Conservation (phyloP, 2,113 vertebrate genomes). For the Geococcyx californianus region DNA sequence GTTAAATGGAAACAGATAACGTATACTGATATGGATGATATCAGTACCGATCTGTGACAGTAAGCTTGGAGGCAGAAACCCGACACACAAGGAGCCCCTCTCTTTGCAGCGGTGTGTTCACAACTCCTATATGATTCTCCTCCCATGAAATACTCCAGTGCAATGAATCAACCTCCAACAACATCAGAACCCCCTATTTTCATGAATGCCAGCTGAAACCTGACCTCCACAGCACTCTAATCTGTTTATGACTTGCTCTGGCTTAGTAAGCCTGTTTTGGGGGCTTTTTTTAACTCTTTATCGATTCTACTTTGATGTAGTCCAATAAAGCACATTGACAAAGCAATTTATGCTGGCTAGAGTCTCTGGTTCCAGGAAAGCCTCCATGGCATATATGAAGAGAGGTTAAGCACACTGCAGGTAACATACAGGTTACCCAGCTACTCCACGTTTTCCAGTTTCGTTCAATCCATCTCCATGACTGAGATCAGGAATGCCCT, state of each 20-base stretch:
- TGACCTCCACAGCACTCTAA: neutral
- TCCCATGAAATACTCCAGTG: neutral
- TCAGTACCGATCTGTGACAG: neutral
- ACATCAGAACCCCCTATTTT: neutral
- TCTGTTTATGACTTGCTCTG: neutral
- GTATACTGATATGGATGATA: neutral
- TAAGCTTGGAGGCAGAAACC: neutral
- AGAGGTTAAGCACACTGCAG: neutral
- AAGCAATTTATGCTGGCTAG: neutral
- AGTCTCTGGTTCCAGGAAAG: conserved; percentile 8
- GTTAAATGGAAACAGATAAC: conserved; percentile 16
- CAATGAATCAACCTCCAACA: neutral
- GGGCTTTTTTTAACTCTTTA: neutral
- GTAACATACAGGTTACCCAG: neutral
- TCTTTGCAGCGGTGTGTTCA: neutral
- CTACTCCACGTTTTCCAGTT: neutral
- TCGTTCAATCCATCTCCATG: neutral
- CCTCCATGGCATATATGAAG: neutral
- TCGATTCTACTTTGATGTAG: conserved; percentile 28
- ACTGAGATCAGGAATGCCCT: neutral
- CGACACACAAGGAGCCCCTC: neutral
- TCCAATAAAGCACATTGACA: conserved; percentile 41
- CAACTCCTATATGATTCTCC: neutral
- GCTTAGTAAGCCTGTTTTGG: neutral
- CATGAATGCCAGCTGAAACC: conserved; percentile 5